These are phyloP conservation scores for Acromyrmex echinatior DNA, from an alignment of 1,140 invertebrate species.

Conservation along the genomic window DNA sequence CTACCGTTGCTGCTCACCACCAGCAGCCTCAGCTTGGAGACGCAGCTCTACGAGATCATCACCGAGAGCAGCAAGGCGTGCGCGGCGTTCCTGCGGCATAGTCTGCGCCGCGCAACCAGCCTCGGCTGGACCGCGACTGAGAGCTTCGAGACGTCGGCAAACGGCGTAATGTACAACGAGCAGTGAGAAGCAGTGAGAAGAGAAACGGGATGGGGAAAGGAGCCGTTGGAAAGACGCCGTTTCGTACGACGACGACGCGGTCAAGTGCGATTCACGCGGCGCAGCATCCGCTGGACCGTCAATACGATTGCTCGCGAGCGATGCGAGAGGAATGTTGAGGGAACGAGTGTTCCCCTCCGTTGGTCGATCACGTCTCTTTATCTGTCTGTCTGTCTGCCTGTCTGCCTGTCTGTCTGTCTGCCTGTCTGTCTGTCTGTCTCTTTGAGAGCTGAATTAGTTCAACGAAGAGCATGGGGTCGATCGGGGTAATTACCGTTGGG, in stretches of 20 bases:
- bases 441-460: slow-evolving; percentile 6
- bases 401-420: background rate
- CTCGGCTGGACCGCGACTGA: slow-evolving; percentile 68
- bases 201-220: background rate
- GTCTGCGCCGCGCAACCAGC: slow-evolving; percentile 77
- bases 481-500: slow-evolving; percentile 16
- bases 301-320: background rate
- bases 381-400: background rate
- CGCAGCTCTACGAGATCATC: slow-evolving; percentile 87
- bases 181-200: slow-evolving; percentile 4
- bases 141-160: slow-evolving; percentile 46
- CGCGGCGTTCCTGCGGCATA: slow-evolving; percentile 87
- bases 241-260: background rate
- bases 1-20: slow-evolving; percentile 78
- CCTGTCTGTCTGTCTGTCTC: slow-evolving; percentile 27
- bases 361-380: slow-evolving; percentile 16
- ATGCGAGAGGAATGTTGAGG: too few species aligned
- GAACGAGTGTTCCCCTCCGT: background rate
- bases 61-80: slow-evolving; percentile 87
- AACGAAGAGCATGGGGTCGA: slow-evolving; percentile 29
- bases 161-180: slow-evolving; percentile 15
- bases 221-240: background rate
- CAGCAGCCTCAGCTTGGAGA: slow-evolving; percentile 85
- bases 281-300: background rate
- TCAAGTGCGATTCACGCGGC: background rate